These are phyloP conservation scores for Opisthocomus hoazin DNA, from an alignment of 2,113 vertebrate species.

Conservation along the genomic window DNA sequence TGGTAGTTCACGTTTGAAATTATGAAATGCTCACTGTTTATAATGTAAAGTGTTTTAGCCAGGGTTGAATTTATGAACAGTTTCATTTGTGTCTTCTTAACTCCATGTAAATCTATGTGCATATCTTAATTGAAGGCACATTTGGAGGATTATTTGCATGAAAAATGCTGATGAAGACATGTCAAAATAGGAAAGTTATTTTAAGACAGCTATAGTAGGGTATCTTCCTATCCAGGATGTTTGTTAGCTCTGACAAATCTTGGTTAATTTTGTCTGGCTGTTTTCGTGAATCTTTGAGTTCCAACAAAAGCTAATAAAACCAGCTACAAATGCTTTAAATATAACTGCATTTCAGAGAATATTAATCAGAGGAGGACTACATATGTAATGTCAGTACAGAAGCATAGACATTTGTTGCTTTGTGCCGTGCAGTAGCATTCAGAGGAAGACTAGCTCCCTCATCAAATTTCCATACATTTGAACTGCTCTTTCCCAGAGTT, in stretches of 20 bases:
- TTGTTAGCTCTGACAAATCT: slow-evolving; percentile 45
- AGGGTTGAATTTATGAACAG: slow-evolving; percentile 1
- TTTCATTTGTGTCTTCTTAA: slow-evolving; percentile 41
- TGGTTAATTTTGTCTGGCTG: slow-evolving; percentile 48
- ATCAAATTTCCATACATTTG: background rate
- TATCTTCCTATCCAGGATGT: slow-evolving; percentile 37
- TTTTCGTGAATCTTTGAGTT: slow-evolving; percentile 15
- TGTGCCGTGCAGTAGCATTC: background rate
- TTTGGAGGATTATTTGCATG: slow-evolving; percentile 58
- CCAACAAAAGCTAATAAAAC: slow-evolving; percentile 50
- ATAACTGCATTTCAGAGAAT: slow-evolving; percentile 33
- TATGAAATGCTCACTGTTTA: background rate
- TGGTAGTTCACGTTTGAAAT: background rate
- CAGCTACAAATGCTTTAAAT: slow-evolving; percentile 47
- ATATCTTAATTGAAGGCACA: slow-evolving; percentile 41
- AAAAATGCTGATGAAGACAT: slow-evolving; percentile 58
- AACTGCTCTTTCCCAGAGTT: background rate
- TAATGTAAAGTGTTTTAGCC: background rate
- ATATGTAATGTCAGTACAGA: background rate
- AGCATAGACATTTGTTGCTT: background rate
- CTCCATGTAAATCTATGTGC: slow-evolving; percentile 64
- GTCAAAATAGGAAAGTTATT: slow-evolving; percentile 58
- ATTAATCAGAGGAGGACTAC: slow-evolving; percentile 2
- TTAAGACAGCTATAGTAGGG: slow-evolving; percentile 43
- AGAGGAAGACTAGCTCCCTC: background rate